These are phyloP conservation scores for Pachydiplax longipennis DNA, from an alignment of 2,888 invertebrate genomes.

Conservation along the genomic window DNA sequence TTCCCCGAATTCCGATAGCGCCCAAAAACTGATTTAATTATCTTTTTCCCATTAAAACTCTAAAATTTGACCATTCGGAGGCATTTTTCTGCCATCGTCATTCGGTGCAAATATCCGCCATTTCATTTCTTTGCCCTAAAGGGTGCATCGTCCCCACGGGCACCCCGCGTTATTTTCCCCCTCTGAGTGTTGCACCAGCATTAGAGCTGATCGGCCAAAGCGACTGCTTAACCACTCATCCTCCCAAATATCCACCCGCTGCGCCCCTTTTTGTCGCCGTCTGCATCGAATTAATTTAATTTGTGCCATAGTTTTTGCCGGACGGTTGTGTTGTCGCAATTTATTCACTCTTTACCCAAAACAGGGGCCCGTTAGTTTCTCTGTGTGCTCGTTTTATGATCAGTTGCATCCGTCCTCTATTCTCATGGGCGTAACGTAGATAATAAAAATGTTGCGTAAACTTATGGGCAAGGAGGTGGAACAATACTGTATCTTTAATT, in stretches of 20 bases:
- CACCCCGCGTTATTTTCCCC: neutral
- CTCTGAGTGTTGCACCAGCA: neutral
- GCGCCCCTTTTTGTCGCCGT: neutral
- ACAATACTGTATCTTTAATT: too few species aligned
- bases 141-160: neutral
- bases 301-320: neutral
- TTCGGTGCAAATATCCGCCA: neutral
- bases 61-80: neutral
- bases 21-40: neutral
- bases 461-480: too few species aligned
- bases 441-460: too few species aligned
- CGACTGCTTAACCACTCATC: neutral
- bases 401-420: too few species aligned
- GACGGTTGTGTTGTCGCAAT: neutral
- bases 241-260: too few species aligned
- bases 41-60: neutral
- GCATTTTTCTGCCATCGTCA: neutral
- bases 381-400: neutral
- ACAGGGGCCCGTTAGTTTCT: neutral
- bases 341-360: neutral
- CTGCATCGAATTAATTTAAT: neutral
- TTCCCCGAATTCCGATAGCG: neutral
- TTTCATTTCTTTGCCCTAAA: neutral
- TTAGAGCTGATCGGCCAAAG: neutral
- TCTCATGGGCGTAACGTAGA: too few species aligned